Conservation (phyloP, 2,797 vertebrate genomes). For the Oreonectes daqikongensis region DNA sequence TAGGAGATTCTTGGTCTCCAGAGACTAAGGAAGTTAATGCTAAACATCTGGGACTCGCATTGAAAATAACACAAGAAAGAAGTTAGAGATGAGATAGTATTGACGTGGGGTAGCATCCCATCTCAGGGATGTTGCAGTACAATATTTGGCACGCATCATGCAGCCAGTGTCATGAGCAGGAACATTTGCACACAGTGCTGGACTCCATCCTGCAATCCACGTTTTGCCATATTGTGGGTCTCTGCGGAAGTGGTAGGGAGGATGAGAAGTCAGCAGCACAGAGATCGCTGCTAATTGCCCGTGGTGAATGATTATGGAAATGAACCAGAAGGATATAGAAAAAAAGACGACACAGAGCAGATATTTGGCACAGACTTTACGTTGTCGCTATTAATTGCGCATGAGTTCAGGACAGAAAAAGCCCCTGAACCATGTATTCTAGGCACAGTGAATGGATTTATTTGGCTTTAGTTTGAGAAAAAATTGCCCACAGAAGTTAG, state of each 20-base stretch:
- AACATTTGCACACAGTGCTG: slow-evolving; percentile 49
- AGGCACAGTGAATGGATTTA: slow-evolving; percentile 51
- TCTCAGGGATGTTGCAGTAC: not conserved
- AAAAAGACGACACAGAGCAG: slow-evolving; percentile 65
- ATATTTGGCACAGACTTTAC: slow-evolving; percentile 69
- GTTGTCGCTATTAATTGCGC: slow-evolving; percentile 72
- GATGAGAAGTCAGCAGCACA: slow-evolving; percentile 65
- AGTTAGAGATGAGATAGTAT: slow-evolving; percentile 34
- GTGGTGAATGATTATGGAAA: slow-evolving; percentile 76
- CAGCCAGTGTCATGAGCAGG: not conserved
- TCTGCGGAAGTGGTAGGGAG: slow-evolving; percentile 48
- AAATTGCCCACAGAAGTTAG: not conserved
- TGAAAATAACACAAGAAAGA: slow-evolving; percentile 58
- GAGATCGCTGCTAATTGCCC: slow-evolving; percentile 72
- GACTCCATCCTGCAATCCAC: slow-evolving; percentile 18
- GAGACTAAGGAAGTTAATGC: slow-evolving; percentile 64
- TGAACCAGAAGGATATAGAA: slow-evolving; percentile 73
- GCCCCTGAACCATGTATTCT: slow-evolving; percentile 70
- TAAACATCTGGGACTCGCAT: slow-evolving; percentile 77
- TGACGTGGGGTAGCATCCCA: slow-evolving; percentile 44
- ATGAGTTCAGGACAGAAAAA: slow-evolving; percentile 65
- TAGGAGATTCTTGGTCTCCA: slow-evolving; percentile 51
- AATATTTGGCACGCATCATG: slow-evolving; percentile 8
- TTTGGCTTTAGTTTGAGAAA: not conserved
- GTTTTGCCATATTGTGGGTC: slow-evolving; percentile 54